Percentiles rank a stretch among this genome's conserved stretches.
These are phyloP conservation scores for Sarcophilus harrisii DNA, from an alignment of 2,797 vertebrate species.

Conservation along the genomic window DNA sequence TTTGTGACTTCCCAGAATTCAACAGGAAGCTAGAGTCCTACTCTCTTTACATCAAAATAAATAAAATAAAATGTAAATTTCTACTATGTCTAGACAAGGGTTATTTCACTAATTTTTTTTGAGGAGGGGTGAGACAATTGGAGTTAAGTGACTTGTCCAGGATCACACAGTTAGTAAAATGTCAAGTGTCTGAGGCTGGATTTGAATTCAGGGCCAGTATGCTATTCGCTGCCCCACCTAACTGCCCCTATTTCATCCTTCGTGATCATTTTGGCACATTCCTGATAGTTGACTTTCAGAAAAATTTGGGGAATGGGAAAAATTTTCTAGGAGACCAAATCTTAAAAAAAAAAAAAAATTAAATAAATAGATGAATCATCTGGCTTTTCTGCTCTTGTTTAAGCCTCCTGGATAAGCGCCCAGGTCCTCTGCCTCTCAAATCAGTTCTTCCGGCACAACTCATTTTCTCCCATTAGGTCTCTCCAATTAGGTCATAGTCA, in stretches of 20 bases:
- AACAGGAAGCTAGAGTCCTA: conserved; percentile 52
- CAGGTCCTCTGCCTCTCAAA: background rate
- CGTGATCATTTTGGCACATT: background rate
- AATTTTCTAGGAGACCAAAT: background rate
- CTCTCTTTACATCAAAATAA: background rate
- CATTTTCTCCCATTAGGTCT: background rate
- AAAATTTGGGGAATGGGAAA: background rate
- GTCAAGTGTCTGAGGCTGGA: too few relatives aligned
- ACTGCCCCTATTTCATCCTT: background rate
- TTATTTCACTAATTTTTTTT: conserved; percentile 4
- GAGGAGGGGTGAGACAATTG: too few relatives aligned
- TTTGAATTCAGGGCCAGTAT: too few relatives aligned
- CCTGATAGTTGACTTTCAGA: background rate
- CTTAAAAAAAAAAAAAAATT: background rate
- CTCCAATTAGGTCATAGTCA: background rate
- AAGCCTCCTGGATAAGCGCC: background rate
- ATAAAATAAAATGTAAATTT: conserved; percentile 13
- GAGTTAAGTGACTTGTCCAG: too few relatives aligned
- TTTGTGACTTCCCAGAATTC: background rate
- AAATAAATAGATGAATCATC: background rate
- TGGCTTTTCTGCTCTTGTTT: background rate
- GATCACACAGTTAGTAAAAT: too few relatives aligned
- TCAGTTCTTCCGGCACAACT: background rate
- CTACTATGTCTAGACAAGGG: conserved; percentile 7
- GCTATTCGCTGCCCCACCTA: too few relatives aligned